Evolutionary conservation across 2,113 vertebrate species (phyloP), one percentile per base, ranked within the genome.

Genomic region (Melanostigma gelatinosum): DNA sequence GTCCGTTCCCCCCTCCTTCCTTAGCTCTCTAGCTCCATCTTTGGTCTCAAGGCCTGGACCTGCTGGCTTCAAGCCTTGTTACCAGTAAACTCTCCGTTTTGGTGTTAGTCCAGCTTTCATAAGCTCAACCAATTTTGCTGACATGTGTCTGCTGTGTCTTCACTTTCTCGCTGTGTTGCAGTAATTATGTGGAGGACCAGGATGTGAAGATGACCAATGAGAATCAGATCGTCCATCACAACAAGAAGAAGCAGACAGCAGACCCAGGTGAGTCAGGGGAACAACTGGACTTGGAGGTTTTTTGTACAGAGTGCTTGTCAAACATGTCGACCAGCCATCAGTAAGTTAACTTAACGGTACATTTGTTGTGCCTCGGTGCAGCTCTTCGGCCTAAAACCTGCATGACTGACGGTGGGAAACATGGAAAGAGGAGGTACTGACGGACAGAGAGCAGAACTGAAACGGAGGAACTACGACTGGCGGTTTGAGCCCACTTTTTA

Each of bases 151-250:
- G 24, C 32, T 15, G 29, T 68, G 42, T 73, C 20, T 79, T 61
- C 64, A 0, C 85, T 48, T 80, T 78, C 13, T 85, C 66, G 6
- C 34, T 85, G 85, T 86, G 63, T 77, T 85, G 1, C 92, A 99
- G 98, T 82, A 96, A 96, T 54, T 95, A 96, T 2, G 92, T 95
- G 71, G 97, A 96, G 85, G 98, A 98, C 82, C 98, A 99, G 93
- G 98, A 99, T 44, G 96, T 99, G 76, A 97, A 96, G 91, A 96
- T 99, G 97, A 97, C 95, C 89, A 97, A 99, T 18, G 97, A 99
- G 79, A 98, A 98, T 85, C 96, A 97, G 87, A 89, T 98, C 22
- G 87, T 99, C 63, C 95, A 95, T 76, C 96, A 92, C 88, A 96
- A 86, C 89, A 97, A 95, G 82, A 97, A 95, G 91, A 97, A 96